These are phyloP conservation scores for Pitta sordida DNA, from an alignment of 2,113 vertebrate genomes.

Conservation along the genomic window DNA sequence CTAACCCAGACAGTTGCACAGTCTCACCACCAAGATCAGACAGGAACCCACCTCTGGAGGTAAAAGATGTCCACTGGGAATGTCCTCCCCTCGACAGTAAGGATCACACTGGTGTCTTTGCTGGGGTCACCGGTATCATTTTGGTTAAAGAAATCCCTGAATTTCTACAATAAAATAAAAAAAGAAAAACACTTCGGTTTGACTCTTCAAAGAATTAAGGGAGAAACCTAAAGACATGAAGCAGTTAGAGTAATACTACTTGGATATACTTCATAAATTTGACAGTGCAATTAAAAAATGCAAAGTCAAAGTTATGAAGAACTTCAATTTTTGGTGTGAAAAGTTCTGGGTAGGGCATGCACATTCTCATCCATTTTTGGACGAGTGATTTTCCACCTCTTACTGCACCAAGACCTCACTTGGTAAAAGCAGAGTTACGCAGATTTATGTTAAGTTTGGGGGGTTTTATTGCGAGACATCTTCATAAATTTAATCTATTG, in stretches of 20 bases:
- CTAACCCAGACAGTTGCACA: background rate
- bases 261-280: background rate
- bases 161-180: slow-evolving; percentile 81
- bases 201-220: background rate
- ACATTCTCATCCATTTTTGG: background rate
- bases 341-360: background rate
- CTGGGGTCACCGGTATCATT: slow-evolving; percentile 88
- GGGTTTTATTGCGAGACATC: background rate
- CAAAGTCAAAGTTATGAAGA: background rate
- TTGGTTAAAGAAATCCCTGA: slow-evolving; percentile 95
- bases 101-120: slow-evolving; percentile 93
- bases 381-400: background rate
- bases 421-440: background rate
- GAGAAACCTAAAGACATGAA: background rate
- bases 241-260: background rate
- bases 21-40: background rate
- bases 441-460: background rate
- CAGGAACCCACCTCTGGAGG: slow-evolving; percentile 85
- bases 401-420: background rate
- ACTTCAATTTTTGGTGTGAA: background rate
- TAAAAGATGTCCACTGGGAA: slow-evolving; percentile 98
- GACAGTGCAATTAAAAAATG: background rate
- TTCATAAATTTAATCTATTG: background rate
- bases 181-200: background rate
- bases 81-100: slow-evolving; percentile 91